Evolutionary conservation across 53 echinoderm and acorn worm genomes (phyloP).

Genomic region (Apostichopus leukothele): DNA sequence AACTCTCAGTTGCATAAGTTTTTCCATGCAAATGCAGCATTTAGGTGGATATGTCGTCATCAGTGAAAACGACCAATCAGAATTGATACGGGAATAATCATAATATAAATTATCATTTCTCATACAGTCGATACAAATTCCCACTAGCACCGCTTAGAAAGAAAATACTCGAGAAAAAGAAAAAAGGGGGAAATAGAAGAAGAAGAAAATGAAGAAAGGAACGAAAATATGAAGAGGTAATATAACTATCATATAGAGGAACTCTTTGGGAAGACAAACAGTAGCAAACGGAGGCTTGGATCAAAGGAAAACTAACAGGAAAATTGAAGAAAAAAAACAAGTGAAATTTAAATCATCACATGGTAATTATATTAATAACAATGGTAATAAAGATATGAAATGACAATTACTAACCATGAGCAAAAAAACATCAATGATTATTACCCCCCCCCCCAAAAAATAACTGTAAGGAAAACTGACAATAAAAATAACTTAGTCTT

Average conservation of each 20-base stretch:
- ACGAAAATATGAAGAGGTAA: not conserved
- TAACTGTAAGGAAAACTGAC: not conserved
- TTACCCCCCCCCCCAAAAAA: not conserved
- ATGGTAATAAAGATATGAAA: no score
- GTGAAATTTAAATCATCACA: no score
- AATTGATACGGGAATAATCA: slow-evolving; percentile 17
- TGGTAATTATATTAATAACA: no score
- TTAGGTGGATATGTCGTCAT: slow-evolving; percentile 33
- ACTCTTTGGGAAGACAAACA: slow-evolving; percentile 14
- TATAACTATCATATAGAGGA: slow-evolving; percentile 12
- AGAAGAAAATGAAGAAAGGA: not conserved
- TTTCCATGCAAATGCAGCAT: slow-evolving; percentile 36
- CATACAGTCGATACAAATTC: not conserved
- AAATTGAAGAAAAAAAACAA: no score
- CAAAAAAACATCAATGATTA: not conserved
- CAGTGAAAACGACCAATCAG: not conserved
- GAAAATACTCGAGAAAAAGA: not conserved
- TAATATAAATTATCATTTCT: slow-evolving; percentile 8
- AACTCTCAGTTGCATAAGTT: slow-evolving; percentile 39
- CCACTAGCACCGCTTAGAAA: slow-evolving; percentile 15
- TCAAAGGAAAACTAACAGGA: not conserved
- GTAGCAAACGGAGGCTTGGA: not conserved
- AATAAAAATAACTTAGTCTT: no score
- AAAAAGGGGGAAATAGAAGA: no score
- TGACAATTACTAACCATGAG: no score